Percentiles rank a stretch among this genome's conserved stretches.
Evolutionary conservation across 2,113 vertebrate genomes (phyloP).

Genomic region (Carassius carassius): DNA sequence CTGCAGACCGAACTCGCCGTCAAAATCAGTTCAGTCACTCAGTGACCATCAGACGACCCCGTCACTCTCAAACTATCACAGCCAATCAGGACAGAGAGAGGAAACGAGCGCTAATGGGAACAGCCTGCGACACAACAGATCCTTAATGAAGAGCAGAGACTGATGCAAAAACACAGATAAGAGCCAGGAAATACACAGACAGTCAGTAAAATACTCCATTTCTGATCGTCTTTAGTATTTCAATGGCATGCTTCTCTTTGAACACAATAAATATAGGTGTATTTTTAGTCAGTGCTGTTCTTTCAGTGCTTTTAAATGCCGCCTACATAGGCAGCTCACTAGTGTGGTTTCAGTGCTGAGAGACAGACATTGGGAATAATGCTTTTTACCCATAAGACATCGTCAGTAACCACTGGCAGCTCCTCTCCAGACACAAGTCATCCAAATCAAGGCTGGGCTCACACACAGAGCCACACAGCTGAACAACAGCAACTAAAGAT

Average conservation of each 20-base stretch:
- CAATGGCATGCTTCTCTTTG: neutral
- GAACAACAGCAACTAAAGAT: neutral
- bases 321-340: neutral
- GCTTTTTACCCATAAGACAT: neutral
- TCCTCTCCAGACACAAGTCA: neutral
- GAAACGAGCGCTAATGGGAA: constrained; percentile 74
- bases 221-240: neutral
- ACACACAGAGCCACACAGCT: neutral
- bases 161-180: neutral
- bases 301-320: neutral
- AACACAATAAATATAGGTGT: neutral
- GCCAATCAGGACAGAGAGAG: constrained; percentile 69
- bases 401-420: neutral
- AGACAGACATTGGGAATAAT: neutral
- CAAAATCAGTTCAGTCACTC: constrained; percentile 18
- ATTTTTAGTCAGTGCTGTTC: neutral
- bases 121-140: constrained; percentile 66
- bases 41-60: constrained; percentile 62
- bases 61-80: constrained; percentile 44
- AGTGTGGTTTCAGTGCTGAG: neutral
- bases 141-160: constrained; percentile 55
- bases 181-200: neutral
- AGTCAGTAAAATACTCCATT: neutral
- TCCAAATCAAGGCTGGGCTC: neutral
- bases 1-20: neutral